Conservation (phyloP, 92 coral and sea anemone species). For the Blastomussa wellsi region DNA sequence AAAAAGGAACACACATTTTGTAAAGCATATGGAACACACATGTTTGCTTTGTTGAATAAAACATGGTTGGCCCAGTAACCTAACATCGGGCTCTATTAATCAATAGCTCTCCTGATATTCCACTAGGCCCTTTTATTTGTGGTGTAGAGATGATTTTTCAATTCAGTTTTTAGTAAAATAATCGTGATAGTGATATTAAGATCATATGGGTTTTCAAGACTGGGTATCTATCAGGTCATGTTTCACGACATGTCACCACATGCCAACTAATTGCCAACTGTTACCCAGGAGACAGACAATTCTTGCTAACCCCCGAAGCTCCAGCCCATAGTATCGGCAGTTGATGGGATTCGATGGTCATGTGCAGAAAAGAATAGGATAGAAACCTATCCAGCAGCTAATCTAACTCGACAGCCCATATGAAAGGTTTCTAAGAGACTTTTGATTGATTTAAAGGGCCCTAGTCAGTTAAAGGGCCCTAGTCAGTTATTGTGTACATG, state of each 20-base stretch:
- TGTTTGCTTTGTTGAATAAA: constrained; percentile 33
- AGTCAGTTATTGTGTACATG: too few relatives aligned
- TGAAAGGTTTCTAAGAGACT: background rate
- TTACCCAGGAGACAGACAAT: background rate
- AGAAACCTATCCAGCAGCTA: background rate
- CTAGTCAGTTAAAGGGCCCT: too few relatives aligned
- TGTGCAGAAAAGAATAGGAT: background rate
- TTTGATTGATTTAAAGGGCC: too few relatives aligned
- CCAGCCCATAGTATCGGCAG: too few relatives aligned
- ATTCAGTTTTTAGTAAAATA: background rate
- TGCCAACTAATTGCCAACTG: background rate
- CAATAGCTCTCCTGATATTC: background rate
- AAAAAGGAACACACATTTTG: background rate
- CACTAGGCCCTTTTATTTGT: background rate
- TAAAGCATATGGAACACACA: constrained; percentile 29
- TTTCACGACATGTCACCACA: background rate
- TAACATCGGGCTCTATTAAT: background rate
- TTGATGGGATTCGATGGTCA: background rate
- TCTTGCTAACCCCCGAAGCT: background rate
- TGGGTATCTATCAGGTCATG: background rate
- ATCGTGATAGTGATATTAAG: background rate
- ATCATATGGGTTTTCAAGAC: background rate
- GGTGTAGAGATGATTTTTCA: background rate
- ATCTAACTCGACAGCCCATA: background rate
- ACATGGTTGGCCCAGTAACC: constrained; percentile 49